Evolutionary conservation across 2,797 vertebrate species (phyloP).

Genomic region (Discoglossus pictus): DNA sequence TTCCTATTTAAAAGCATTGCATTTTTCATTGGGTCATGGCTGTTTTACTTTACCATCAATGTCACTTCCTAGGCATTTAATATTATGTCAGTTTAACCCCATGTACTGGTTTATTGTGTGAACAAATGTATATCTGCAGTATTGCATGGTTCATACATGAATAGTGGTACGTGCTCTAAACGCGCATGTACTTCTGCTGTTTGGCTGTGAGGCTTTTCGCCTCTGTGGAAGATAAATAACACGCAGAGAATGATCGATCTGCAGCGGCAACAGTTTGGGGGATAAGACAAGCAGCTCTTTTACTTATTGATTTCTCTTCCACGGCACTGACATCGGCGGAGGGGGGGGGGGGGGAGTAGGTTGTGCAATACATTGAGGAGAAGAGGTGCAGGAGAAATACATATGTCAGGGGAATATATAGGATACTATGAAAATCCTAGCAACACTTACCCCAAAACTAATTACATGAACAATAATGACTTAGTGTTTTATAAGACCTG

Average conservation of each 20-base stretch:
- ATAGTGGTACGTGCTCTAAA: too few species aligned
- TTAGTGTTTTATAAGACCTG: not conserved
- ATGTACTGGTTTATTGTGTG: too few species aligned
- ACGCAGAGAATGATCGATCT: slow-evolving; percentile 36
- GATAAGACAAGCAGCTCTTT: slow-evolving; percentile 47
- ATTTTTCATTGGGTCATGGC: too few species aligned
- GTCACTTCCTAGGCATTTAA: too few species aligned
- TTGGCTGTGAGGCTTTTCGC: slow-evolving; percentile 33
- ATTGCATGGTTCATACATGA: too few species aligned
- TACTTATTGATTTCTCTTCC: slow-evolving; percentile 43
- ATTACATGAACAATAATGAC: not conserved
- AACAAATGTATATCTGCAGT: too few species aligned
- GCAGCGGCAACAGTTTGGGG: slow-evolving; percentile 38
- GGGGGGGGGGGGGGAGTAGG: not conserved
- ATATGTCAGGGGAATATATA: not conserved
- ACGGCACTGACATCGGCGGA: slow-evolving; percentile 13
- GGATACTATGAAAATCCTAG: not conserved
- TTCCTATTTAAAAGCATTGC: too few species aligned
- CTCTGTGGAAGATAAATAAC: slow-evolving; percentile 49
- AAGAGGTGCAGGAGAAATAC: not conserved
- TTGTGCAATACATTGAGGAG: not conserved
- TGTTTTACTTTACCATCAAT: too few species aligned
- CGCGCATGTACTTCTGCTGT: slow-evolving; percentile 18
- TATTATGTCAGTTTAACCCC: too few species aligned
- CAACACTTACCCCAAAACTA: not conserved